Base-by-base conservation (phyloP, 2,888 invertebrate genomes). In the Hyposoter didymator region DNA sequence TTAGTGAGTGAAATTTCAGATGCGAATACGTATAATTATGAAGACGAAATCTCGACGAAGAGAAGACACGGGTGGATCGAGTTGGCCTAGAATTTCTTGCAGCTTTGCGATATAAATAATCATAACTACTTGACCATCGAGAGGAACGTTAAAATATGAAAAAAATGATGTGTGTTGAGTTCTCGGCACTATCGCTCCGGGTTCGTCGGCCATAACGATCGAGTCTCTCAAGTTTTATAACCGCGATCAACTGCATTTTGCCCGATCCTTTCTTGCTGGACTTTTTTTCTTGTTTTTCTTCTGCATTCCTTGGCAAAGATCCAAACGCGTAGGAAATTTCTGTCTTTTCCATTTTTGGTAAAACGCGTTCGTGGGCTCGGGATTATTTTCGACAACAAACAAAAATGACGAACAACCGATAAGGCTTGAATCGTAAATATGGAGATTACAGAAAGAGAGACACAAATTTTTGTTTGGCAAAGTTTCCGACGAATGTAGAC, bases 161-260 rank as follows among this genome's bases (percentile, higher is more conserved):
- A 59, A 59, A 28, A 59, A 59, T 28, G 0, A 1, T 14, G 59
- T 28, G 59, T 6, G 28, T 22, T 14, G 59, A 72, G 47, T 80
- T 78, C 32, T 78, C 66, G 73, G 52, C 43, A 66, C 52, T 72
- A 73, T 52, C 52, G 39, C 28, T 28, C 10, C 19, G 49, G 47
- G 49, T 69, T 28, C 3, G 14, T 22, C 14, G 28, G 69, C 17
- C 49, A 62, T 59, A 62, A 79, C 19, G 67, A 59, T 78, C 67
- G 74, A 79, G 62, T 19, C 59, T 8, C 72, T 52, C 22, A 55
- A 62, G 73, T 74, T 78, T 79, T 69, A 84, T 67, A 62, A 69
- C 73, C 39, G 28, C 47, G 17, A 28, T 28, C 17, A 17, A 14
- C 39, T 66, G 43, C 10, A 39, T 66, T 32, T 59, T 49, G 62